A percentile compares a stretch with the other conserved stretches of the same genome.
phyloP scores from a whole-genome alignment of 2,113 vertebrate genomes.

The Cyprinodon brontotheroides region DNA sequence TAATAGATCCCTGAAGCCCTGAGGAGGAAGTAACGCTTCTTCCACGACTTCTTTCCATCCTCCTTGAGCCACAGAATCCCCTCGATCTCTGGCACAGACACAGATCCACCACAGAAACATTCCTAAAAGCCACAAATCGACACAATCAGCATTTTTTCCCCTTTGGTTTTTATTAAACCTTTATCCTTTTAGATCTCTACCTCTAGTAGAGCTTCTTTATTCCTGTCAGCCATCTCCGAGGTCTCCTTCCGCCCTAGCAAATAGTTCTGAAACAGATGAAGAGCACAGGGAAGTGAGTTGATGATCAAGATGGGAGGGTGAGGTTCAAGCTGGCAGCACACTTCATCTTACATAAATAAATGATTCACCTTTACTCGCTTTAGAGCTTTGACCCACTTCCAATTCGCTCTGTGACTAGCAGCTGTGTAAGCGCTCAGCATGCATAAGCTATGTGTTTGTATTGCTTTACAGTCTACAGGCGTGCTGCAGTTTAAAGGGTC shows the following conservation, averaged over 20 bases:
- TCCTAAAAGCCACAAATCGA: slow-evolving; percentile 78
- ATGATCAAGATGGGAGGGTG: not conserved
- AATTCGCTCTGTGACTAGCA: slow-evolving; percentile 13
- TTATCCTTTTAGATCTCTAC: slow-evolving; percentile 65
- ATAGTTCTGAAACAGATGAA: slow-evolving; percentile 86
- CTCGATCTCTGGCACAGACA: slow-evolving; percentile 97
- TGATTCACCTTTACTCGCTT: slow-evolving; percentile 68
- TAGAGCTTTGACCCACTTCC: slow-evolving; percentile 69
- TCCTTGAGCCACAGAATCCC: slow-evolving; percentile 97
- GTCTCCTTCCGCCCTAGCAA: slow-evolving; percentile 96
- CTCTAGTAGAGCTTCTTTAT: slow-evolving; percentile 96
- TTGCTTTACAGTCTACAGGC: not conserved
- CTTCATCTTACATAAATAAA: slow-evolving; percentile 62
- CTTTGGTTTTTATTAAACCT: too few species aligned
- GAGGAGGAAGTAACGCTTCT: slow-evolving; percentile 97
- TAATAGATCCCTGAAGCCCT: slow-evolving; percentile 97
- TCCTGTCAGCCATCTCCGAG: slow-evolving; percentile 96
- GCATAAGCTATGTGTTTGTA: slow-evolving; percentile 49
- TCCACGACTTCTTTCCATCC: slow-evolving; percentile 98
- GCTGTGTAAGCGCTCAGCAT: slow-evolving; percentile 29
- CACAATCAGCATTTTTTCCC: too few species aligned
- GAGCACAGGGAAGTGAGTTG: slow-evolving; percentile 4
- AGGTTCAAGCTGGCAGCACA: slow-evolving; percentile 27
- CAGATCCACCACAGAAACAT: slow-evolving; percentile 96
- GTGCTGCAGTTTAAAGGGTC: not conserved